A percentile compares a stretch with the other conserved stretches of the same genome.
Evolutionary conservation across 2,888 invertebrate species (phyloP).

Genomic region (Drepana falcataria): DNA sequence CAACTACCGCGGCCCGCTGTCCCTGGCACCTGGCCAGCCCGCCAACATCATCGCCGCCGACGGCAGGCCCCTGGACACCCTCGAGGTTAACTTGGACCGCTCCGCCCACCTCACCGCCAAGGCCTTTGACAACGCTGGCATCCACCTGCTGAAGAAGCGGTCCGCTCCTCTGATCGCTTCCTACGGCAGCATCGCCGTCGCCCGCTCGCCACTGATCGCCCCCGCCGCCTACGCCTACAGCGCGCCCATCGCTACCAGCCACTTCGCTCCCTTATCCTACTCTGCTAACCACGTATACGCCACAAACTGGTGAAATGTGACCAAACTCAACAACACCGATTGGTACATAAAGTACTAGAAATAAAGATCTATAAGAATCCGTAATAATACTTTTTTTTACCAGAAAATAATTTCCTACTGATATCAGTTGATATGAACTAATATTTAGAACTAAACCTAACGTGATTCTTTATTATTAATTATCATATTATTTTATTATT

Average conservation of each 20-base stretch:
- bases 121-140: conserved; percentile 28
- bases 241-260: conserved; percentile 2
- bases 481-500: no score
- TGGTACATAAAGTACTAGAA: no score
- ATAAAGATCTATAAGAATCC: no score
- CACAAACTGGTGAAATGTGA: background rate
- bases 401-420: no score
- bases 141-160: conserved; percentile 1
- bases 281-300: background rate
- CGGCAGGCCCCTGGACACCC: conserved; percentile 64
- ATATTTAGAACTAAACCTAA: no score
- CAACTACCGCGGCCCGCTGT: conserved; percentile 5
- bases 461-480: no score
- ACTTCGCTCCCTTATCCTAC: background rate
- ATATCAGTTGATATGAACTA: no score
- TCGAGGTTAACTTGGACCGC: conserved; percentile 64
- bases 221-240: conserved; percentile 33
- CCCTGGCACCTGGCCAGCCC: conserved; percentile 53
- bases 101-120: conserved; percentile 54
- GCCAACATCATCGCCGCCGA: conserved; percentile 60
- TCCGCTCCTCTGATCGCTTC: conserved; percentile 2
- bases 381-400: no score
- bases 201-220: conserved; percentile 35
- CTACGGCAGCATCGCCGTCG: conserved; percentile 36
- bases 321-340: no score